phyloP scores from a whole-genome alignment of 1,140 invertebrate species.

The Anastrepha obliqua region DNA sequence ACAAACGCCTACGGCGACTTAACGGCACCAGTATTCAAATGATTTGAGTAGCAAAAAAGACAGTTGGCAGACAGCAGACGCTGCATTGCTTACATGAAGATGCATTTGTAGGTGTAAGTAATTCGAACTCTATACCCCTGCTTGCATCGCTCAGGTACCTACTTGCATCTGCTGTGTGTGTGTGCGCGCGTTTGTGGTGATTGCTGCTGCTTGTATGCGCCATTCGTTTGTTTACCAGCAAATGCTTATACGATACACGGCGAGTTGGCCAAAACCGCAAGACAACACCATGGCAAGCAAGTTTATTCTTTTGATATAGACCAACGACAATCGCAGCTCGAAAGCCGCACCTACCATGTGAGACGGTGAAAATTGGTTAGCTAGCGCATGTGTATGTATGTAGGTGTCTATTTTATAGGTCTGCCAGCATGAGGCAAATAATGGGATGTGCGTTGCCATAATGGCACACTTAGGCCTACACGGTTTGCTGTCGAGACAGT shows the following conservation, averaged over 20 bases:
- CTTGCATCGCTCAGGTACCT: too few relatives aligned
- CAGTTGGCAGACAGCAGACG: neutral
- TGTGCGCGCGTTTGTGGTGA: neutral
- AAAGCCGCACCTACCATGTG: neutral
- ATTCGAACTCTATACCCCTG: too few relatives aligned
- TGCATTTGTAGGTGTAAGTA: too few relatives aligned
- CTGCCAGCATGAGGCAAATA: too few relatives aligned
- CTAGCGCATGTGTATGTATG: neutral
- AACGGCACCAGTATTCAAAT: neutral
- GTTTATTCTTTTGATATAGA: constrained; percentile 3
- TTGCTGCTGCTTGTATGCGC: neutral
- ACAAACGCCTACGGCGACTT: neutral
- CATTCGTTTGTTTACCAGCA: constrained; percentile 5
- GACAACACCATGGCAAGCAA: constrained; percentile 30
- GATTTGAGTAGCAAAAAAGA: neutral
- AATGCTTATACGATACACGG: neutral
- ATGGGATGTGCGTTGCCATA: neutral
- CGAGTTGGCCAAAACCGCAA: constrained; percentile 6
- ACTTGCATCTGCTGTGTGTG: too few relatives aligned
- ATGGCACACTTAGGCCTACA: neutral
- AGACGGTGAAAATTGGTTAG: too few relatives aligned
- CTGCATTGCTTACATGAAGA: too few relatives aligned
- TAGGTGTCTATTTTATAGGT: neutral
- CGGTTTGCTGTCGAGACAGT: neutral
- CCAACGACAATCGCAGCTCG: neutral